Base-by-base conservation (phyloP, 2,113 vertebrate genomes). In the Austrofundulus limnaeus region DNA sequence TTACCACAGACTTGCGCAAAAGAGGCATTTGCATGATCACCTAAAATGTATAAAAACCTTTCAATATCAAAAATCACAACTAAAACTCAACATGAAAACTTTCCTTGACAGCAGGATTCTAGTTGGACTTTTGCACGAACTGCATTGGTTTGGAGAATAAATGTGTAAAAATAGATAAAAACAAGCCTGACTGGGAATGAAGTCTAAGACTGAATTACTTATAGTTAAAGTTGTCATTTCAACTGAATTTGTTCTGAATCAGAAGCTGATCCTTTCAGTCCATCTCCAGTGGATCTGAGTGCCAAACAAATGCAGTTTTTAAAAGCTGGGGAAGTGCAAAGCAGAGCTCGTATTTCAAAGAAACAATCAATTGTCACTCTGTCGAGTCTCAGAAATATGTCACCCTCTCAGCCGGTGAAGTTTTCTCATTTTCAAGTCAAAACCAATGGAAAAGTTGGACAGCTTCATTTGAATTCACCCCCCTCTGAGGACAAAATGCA, bases 371-470 rank as follows among this genome's bases (percentile, higher is more conserved):
- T 25, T 47, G 25, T 41, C 67, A 51, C 16, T 34, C 2, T 23
- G 19, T 47, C 49, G 56, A 31, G 39, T 66, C 17, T 37, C 50
- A 15, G 58, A 61, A 66, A 54, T 49, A 10, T 12, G 47, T 46
- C 53, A 12, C 13, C 21, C 37, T 4, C 46, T 12, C 17, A 5
- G 54, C 72, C 43, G 24, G 14, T 3, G 15, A 21, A 71, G 42
- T 52, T 73, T 59, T n/a, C 54, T 73, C 34, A 53, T 65, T 66
- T 75, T 31, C 28, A 60, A 66, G 34, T 68, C 0, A 10, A 68
- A 61, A 34, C 38, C 2, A 2, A 14, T 11, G 23, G 23, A 67
- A 51, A 83, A 62, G 54, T 70, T 77, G 5, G 25, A 65, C 42
- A 45, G 12, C 53, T 64, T 61, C 49, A 60, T 59, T 75, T 71